Percentiles rank a stretch among this genome's conserved stretches.
phyloP scores from a whole-genome alignment of 1,140 invertebrate genomes.

The Bombus picipes region DNA sequence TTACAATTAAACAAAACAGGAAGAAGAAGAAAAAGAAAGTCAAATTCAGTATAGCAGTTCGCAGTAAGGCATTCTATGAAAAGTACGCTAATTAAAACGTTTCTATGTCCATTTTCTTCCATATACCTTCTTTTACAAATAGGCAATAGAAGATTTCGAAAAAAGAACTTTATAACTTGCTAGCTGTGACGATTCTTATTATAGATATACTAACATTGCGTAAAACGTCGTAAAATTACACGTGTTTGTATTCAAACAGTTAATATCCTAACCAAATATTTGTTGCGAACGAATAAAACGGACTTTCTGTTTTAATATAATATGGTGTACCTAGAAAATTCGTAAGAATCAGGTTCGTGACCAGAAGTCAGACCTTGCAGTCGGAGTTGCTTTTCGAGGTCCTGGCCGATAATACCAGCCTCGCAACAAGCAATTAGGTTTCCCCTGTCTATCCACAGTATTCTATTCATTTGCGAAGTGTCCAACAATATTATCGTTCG shows the following conservation, averaged over 20 bases:
- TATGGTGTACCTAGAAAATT: conserved; percentile 90
- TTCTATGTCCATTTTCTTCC: background rate
- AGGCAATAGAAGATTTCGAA: background rate
- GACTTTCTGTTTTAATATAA: background rate
- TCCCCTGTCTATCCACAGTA: conserved; percentile 96
- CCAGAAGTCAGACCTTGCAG: conserved; percentile 90
- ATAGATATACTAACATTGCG: background rate
- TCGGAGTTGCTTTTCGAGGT: conserved; percentile 91
- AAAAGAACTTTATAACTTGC: background rate
- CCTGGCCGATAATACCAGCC: conserved; percentile 97
- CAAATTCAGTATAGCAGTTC: too few relatives aligned
- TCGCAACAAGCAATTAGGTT: conserved; percentile 94
- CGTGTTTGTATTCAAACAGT: background rate
- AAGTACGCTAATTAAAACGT: background rate
- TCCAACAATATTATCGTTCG: conserved; percentile 95
- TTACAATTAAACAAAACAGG: background rate
- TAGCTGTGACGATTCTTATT: background rate
- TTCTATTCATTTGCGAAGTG: conserved; percentile 97
- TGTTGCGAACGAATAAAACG: too few relatives aligned
- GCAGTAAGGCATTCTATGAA: too few relatives aligned
- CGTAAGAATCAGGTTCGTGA: conserved; percentile 98
- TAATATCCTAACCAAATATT: background rate
- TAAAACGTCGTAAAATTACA: background rate
- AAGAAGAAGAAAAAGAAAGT: background rate
- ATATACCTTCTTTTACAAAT: background rate